These are phyloP conservation scores for Piaya cayana DNA, from an alignment of 2,113 vertebrate genomes.

Conservation along the genomic window DNA sequence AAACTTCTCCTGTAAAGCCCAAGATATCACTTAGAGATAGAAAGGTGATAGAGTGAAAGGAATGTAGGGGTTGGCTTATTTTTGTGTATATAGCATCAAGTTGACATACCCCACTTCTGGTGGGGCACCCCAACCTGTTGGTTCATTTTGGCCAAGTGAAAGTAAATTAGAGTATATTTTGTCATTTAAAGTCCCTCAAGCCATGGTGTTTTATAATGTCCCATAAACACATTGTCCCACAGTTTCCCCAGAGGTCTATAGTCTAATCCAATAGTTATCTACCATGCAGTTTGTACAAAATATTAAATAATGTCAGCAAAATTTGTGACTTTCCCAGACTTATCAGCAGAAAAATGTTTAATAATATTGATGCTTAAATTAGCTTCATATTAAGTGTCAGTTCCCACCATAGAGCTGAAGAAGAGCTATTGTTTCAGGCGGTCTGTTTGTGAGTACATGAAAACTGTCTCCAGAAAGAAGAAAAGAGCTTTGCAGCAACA, in stretches of 20 bases:
- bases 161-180: neutral
- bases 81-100: neutral
- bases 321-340: neutral
- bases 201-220: neutral
- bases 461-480: slow-evolving; percentile 12
- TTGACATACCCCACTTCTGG: neutral
- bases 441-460: slow-evolving; percentile 28
- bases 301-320: neutral
- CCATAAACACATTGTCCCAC: neutral
- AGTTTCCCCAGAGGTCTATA: neutral
- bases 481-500: slow-evolving; percentile 42
- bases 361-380: slow-evolving; percentile 57
- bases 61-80: neutral
- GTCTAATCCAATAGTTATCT: neutral
- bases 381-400: slow-evolving; percentile 53
- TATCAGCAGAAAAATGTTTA: slow-evolving; percentile 45
- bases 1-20: neutral
- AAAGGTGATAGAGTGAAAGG: neutral
- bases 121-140: neutral
- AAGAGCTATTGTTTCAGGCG: slow-evolving; percentile 56
- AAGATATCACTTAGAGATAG: neutral
- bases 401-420: slow-evolving; percentile 29
- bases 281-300: neutral
- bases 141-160: neutral
- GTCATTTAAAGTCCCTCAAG: neutral